Evolutionary conservation across 2,797 vertebrate species (phyloP).

Genomic region (Coranthus polyacanthus): DNA sequence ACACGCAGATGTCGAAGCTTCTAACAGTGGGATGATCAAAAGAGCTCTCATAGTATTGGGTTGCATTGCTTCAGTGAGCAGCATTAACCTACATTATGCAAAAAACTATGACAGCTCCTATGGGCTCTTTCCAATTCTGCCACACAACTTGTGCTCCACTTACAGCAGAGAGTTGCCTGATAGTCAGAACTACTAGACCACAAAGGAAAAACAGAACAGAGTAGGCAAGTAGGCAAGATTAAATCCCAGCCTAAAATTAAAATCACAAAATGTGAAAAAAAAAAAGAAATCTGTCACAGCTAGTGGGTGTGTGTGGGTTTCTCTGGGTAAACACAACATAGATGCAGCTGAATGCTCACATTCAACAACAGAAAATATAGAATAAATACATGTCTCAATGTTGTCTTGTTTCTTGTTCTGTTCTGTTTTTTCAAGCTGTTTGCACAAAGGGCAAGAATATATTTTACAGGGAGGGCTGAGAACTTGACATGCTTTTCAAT

Average conservation of each 20-base stretch:
- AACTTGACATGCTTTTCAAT: slow-evolving; percentile 5
- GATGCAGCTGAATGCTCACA: not conserved
- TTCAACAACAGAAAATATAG: not conserved
- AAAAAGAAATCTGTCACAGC: not conserved
- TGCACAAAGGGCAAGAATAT: not conserved
- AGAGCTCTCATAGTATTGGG: not conserved
- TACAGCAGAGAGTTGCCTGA: slow-evolving; percentile 22
- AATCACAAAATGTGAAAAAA: slow-evolving; percentile 12
- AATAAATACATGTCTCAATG: too few relatives aligned
- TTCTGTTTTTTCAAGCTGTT: not conserved
- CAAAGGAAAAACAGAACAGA: slow-evolving; percentile 32
- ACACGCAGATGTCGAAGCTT: not conserved
- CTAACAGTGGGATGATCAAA: not conserved
- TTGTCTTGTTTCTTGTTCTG: too few relatives aligned
- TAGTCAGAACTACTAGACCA: slow-evolving; percentile 30
- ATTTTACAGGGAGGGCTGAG: not conserved
- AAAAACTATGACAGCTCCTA: slow-evolving; percentile 68
- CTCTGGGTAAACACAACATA: too few relatives aligned
- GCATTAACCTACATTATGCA: slow-evolving; percentile 69
- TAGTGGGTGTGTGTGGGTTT: not conserved
- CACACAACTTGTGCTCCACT: slow-evolving; percentile 52
- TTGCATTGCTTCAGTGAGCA: slow-evolving; percentile 21
- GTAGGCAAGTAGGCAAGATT: slow-evolving; percentile 43
- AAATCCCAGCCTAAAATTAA: slow-evolving; percentile 22
- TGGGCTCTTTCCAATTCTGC: slow-evolving; percentile 44